These are phyloP conservation scores for Halcyon chelicuti DNA, from an alignment of 2,797 vertebrate species.

Conservation along the genomic window DNA sequence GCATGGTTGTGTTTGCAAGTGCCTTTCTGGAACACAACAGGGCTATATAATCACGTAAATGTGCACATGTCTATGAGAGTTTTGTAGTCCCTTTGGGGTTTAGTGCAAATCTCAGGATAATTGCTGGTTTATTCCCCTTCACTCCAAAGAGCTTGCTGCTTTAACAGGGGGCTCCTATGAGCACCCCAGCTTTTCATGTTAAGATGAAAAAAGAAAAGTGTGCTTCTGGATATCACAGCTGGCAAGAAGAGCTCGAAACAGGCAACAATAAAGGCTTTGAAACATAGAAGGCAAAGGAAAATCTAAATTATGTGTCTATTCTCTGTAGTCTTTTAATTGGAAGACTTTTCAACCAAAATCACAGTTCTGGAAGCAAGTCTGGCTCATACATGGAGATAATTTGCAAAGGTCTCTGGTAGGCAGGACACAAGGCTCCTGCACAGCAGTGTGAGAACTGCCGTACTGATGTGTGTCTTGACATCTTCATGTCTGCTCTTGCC, in stretches of 20 bases:
- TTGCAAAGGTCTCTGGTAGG: not conserved
- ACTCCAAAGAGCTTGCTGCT: not conserved
- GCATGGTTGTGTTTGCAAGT: not conserved
- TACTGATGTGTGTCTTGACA: not conserved
- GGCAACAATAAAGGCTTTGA: not conserved
- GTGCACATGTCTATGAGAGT: not conserved
- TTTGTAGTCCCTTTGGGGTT: slow-evolving; percentile 5
- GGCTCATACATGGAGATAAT: not conserved
- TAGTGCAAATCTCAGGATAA: slow-evolving; percentile 7
- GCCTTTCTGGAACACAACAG: not conserved
- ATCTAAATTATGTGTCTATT: not conserved
- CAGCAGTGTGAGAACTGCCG: not conserved
- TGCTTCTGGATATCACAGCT: slow-evolving; percentile 14
- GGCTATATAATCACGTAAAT: slow-evolving; percentile 32
- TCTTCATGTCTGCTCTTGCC: not conserved
- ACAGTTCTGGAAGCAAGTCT: not conserved
- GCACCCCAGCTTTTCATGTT: slow-evolving; percentile 13
- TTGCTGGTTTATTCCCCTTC: slow-evolving; percentile 27
- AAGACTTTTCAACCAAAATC: not conserved
- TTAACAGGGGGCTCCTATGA: not conserved
- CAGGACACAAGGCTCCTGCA: not conserved
- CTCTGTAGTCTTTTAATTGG: not conserved
- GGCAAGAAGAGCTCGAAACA: not conserved
- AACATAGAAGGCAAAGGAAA: slow-evolving; percentile 1
- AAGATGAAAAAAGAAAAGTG: not conserved